phyloP scores from a whole-genome alignment of 2,113 vertebrate species.

The Grammomys dolichurus region DNA sequence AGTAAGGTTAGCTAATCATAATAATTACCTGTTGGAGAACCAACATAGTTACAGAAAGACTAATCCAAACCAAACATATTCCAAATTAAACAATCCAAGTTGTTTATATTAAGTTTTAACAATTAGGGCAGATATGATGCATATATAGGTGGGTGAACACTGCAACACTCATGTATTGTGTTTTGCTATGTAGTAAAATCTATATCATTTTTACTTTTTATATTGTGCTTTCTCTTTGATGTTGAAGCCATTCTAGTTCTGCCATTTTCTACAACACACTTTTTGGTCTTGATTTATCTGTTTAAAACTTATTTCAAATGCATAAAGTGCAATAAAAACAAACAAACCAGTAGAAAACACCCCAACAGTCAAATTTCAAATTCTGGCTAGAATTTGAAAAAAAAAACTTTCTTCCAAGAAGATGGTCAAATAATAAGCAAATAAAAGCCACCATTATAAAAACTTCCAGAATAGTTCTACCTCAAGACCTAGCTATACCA shows the following conservation, averaged over 20 bases:
- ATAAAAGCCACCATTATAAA: not conserved
- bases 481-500: no score
- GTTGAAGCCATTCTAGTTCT: conserved; percentile 80
- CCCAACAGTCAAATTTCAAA: not conserved
- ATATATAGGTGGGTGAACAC: conserved; percentile 10
- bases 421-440: not conserved
- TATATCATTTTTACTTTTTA: conserved; percentile 79
- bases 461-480: not conserved
- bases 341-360: not conserved
- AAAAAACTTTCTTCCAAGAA: not conserved
- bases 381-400: not conserved
- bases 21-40: conserved; percentile 63
- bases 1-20: conserved; percentile 67
- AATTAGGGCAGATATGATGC: conserved; percentile 65
- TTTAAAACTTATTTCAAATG: conserved; percentile 75
- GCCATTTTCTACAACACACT: conserved; percentile 83
- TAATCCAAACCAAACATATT: conserved; percentile 45
- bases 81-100: not conserved
- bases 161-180: conserved; percentile 74
- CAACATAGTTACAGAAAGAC: conserved; percentile 78
- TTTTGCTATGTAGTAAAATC: not conserved
- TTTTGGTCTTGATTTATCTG: conserved; percentile 84
- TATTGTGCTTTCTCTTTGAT: conserved; percentile 83
- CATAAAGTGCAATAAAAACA: not conserved
- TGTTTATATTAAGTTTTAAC: conserved; percentile 81